Evolutionary conservation across 2,113 vertebrate species (phyloP), one percentile per base, ranked within the genome.

Genomic region (Myxocyprinus asiaticus): DNA sequence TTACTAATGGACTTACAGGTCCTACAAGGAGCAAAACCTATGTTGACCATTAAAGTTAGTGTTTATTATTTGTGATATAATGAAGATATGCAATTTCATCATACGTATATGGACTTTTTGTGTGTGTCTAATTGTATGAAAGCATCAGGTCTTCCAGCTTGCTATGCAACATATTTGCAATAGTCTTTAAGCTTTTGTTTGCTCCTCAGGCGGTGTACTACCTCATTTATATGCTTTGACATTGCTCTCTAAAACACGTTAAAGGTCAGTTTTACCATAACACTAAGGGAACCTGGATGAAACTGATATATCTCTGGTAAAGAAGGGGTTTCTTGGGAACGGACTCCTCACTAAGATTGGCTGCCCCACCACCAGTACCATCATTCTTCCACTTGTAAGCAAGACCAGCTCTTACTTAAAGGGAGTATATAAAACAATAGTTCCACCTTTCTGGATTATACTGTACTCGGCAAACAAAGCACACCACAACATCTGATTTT

Each of bases 191-290:
- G 22, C 22, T 47, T 44, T 47, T 47, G 63, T 67, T 67, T 66
- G 4, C 69, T 74, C 67, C 17, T 70, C 61, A 50, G 63, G 48
- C 50, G 47, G 17, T 58, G 63, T 43, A 68, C 73, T 76, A 15
- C 48, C 77, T 83, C 79, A 90, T 91, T 88, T 86, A 86, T 90
- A 92, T 91, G 89, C 88, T 86, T 81, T 81, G 79, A 85, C 83
- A 87, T 84, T 74, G 71, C 82, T 87, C 82, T 82, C 76, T 14
- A 71, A 85, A 83, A 88, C 76, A 75, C 83, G 22, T 87, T 84
- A 91, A 92, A 93, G 91, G 92, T 92, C 90, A 91, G 80, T 53
- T 83, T 88, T 85, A 87, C 78, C 85, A 77, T 83, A 85, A 80
- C 51, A 71, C 77, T 80, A 53, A 12, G 14, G 47, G 22, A 66